Conservation (phyloP, 2,113 vertebrate species). For the Menidia beryllina region DNA sequence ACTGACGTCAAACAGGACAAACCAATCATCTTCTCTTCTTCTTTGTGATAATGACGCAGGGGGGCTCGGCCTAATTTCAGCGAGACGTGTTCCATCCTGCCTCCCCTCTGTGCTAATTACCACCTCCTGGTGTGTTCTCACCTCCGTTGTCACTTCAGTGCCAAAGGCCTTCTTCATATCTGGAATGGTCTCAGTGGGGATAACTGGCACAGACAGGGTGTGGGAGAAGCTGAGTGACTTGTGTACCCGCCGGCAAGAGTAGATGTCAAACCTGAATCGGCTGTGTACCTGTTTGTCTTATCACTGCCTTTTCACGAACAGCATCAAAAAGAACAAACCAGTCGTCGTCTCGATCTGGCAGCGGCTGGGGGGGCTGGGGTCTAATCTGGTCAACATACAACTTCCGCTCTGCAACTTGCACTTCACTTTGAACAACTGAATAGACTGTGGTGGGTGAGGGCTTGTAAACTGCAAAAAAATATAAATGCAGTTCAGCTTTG, state of each 20-base stretch:
- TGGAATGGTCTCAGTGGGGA: conserved; percentile 30
- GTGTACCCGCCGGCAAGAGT: not conserved
- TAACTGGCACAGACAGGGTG: conserved; percentile 49
- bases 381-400: conserved; percentile 28
- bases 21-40: conserved; percentile 64
- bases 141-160: conserved; percentile 49
- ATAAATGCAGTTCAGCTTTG: not conserved
- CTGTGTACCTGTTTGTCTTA: conserved; percentile 59
- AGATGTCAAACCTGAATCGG: not conserved
- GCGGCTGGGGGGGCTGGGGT: conserved; percentile 24
- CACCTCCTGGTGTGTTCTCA: conserved; percentile 42
- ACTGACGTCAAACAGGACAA: conserved; percentile 41
- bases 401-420: conserved; percentile 19
- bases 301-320: conserved; percentile 18
- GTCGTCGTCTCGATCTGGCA: conserved; percentile 56
- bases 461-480: conserved; percentile 47
- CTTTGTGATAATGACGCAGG: conserved; percentile 19
- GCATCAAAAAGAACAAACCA: conserved; percentile 60
- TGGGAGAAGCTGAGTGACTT: conserved; percentile 16
- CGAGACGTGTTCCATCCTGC: conserved; percentile 41
- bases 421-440: conserved; percentile 36
- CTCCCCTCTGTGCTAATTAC: conserved; percentile 51
- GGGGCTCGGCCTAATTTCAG: conserved; percentile 42
- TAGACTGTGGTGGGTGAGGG: conserved; percentile 1
- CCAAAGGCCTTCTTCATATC: conserved; percentile 36